Percentiles rank a stretch among this genome's conserved stretches.
These are phyloP conservation scores for Athalia rosae DNA, from an alignment of 2,888 invertebrate genomes.

Conservation along the genomic window DNA sequence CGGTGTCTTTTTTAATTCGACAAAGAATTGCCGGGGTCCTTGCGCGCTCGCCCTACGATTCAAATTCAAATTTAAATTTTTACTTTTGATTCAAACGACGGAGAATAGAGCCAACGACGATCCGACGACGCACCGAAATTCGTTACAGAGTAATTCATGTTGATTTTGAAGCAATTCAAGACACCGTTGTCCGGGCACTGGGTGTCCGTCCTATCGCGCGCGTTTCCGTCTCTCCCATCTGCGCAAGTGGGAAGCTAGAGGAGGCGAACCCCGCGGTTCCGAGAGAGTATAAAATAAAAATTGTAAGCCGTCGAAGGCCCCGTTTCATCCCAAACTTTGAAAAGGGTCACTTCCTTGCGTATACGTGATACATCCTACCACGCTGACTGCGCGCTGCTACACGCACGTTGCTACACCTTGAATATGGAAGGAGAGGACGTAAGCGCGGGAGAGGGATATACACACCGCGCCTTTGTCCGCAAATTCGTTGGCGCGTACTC, in stretches of 20 bases:
- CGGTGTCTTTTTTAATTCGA: conserved; percentile 53
- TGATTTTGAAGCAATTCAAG: conserved; percentile 40
- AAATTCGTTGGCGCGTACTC: conserved; percentile 40
- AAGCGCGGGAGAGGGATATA: background rate
- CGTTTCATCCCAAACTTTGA: conserved; percentile 58
- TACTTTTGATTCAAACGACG: conserved; percentile 16
- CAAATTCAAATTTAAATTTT: conserved; percentile 57
- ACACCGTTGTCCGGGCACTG: conserved; percentile 53
- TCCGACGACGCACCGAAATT: conserved; percentile 44
- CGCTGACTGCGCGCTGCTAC: conserved; percentile 1
- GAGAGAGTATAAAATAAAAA: conserved; percentile 51
- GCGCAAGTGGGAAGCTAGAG: conserved; percentile 43
- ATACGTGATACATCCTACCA: conserved; percentile 35
- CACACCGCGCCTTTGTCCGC: conserved; percentile 13
- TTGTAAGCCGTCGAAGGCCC: conserved; percentile 53
- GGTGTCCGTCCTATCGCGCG: no score
- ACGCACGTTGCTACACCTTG: conserved; percentile 9
- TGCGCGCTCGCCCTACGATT: conserved; percentile 51
- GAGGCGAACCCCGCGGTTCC: conserved; percentile 52
- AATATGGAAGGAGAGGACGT: background rate
- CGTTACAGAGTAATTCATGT: conserved; percentile 59
- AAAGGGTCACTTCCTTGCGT: conserved; percentile 53
- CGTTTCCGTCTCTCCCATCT: no score
- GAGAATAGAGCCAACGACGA: conserved; percentile 15
- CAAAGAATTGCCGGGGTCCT: conserved; percentile 51